Evolutionary conservation across 2,797 vertebrate genomes (phyloP).

Genomic region (Liasis olivaceus): DNA sequence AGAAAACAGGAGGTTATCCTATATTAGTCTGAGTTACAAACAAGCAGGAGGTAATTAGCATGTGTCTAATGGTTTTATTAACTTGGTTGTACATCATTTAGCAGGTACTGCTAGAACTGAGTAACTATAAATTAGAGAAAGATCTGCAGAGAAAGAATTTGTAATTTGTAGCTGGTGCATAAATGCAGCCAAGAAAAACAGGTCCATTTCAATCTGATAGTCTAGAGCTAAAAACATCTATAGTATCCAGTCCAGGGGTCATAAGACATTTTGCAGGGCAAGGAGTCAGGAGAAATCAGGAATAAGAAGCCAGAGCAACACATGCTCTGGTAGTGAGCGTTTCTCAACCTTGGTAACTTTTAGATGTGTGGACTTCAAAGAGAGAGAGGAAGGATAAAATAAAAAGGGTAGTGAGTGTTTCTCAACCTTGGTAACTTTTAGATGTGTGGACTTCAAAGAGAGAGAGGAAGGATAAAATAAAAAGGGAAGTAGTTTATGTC

Average conservation of each 20-base stretch:
- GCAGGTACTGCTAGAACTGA: not conserved
- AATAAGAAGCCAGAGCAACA: not conserved
- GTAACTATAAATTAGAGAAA: not conserved
- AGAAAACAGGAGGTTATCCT: not conserved
- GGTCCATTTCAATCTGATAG: not conserved
- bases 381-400: not conserved
- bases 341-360: too few relatives aligned
- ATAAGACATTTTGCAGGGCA: not conserved
- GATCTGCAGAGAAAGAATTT: not conserved
- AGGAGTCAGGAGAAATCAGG: not conserved
- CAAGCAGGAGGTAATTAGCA: not conserved
- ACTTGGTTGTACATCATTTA: not conserved
- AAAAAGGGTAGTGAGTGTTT: not conserved
- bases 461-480: not conserved
- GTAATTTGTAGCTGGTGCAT: not conserved
- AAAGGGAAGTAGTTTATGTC: not conserved
- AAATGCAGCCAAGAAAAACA: not conserved
- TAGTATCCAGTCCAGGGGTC: not conserved
- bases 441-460: too few relatives aligned
- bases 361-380: too few relatives aligned
- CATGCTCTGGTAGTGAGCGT: not conserved
- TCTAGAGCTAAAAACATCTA: not conserved
- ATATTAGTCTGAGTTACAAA: not conserved
- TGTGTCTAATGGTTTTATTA: not conserved
- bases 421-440: too few relatives aligned